Percentiles rank a stretch among this genome's conserved stretches.
Conservation (phyloP, 2,113 vertebrate genomes). For the Xenopus laevis region DNA sequence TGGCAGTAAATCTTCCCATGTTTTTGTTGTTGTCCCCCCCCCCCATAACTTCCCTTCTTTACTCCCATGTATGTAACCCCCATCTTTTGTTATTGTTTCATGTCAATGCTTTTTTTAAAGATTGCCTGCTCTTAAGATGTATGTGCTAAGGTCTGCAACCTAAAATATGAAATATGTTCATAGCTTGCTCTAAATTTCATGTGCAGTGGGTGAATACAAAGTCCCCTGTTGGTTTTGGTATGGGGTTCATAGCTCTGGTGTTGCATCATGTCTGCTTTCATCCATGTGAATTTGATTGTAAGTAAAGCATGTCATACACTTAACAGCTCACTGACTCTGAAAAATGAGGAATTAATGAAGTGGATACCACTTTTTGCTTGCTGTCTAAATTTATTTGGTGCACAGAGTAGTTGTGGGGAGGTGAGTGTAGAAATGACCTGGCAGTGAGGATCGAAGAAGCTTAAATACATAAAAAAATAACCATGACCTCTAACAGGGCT, state of each 20-base stretch:
- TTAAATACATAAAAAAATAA: slow-evolving; percentile 48
- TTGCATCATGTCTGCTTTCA: slow-evolving; percentile 63
- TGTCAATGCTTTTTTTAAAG: no score
- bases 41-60: no score
- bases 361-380: slow-evolving; percentile 66
- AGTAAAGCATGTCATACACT: slow-evolving; percentile 65
- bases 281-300: slow-evolving; percentile 67
- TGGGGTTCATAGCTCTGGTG: slow-evolving; percentile 58
- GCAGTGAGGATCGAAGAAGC: slow-evolving; percentile 50
- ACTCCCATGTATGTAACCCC: no score
- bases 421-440: slow-evolving; percentile 52
- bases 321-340: slow-evolving; percentile 73
- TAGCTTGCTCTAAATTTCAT: slow-evolving; percentile 39
- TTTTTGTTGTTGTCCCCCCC: no score
- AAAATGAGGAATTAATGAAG: slow-evolving; percentile 71
- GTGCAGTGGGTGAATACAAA: slow-evolving; percentile 21
- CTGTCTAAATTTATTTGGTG: slow-evolving; percentile 69
- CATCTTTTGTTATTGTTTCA: no score
- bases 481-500: slow-evolving; percentile 59
- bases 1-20: no score
- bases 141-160: no score
- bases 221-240: slow-evolving; percentile 57
- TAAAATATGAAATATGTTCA: no score
- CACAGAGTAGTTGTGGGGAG: slow-evolving; percentile 53
- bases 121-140: no score